Conservation (phyloP, 2,113 vertebrate genomes). For the Chaetura pelagica region DNA sequence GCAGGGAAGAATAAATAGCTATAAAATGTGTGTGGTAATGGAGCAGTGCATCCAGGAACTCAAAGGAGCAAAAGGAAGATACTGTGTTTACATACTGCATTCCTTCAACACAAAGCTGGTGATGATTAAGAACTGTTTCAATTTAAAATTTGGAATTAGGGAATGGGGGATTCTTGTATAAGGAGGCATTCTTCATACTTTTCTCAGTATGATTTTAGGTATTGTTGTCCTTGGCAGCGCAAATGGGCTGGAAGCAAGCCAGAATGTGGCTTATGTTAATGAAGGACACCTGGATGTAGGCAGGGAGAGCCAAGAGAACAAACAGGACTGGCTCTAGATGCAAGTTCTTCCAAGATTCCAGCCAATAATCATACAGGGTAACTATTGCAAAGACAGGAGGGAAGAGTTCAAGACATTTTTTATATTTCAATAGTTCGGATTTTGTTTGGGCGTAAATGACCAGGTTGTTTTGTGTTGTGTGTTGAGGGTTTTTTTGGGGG, state of each 20-base stretch:
- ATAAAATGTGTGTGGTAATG: not conserved
- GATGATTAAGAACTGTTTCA: not conserved
- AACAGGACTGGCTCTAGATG: not conserved
- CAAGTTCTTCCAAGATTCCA: not conserved
- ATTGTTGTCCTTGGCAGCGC: not conserved
- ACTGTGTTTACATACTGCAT: not conserved
- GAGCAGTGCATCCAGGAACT: not conserved
- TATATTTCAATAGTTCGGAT: not conserved
- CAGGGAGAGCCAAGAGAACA: not conserved
- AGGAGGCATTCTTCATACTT: not conserved
- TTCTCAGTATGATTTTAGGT: not conserved
- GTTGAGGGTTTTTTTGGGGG: too few relatives aligned
- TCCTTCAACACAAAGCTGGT: not conserved
- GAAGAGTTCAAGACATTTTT: not conserved
- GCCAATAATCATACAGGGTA: not conserved
- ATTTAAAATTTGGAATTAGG: not conserved
- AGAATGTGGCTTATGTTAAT: not conserved
- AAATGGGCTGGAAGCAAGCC: not conserved
- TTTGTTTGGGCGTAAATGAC: not conserved
- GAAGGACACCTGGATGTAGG: not conserved
- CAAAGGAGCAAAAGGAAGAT: not conserved
- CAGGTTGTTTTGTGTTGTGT: too few relatives aligned
- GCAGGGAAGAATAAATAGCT: not conserved
- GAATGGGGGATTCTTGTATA: not conserved
- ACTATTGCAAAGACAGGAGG: not conserved